phyloP scores from a whole-genome alignment of 2,888 invertebrate species.

The Saturnia japonica region DNA sequence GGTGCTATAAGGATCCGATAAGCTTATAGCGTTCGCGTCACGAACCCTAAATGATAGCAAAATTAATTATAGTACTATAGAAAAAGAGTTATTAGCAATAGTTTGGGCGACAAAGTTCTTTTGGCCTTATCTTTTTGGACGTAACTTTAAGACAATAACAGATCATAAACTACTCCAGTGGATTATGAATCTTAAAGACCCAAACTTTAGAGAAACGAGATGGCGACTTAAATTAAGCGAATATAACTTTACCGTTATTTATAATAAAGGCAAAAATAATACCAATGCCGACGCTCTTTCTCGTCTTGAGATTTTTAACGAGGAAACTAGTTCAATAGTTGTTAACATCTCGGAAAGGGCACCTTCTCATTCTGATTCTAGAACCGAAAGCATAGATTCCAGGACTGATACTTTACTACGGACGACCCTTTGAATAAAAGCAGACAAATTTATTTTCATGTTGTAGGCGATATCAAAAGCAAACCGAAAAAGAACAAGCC shows the following conservation, averaged over 20 bases:
- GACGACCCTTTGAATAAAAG: conserved; percentile 26
- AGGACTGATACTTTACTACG: conserved; percentile 29
- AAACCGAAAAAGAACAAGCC: conserved; percentile 30
- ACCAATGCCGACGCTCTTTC: no score
- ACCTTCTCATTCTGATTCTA: no score
- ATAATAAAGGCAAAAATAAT: no score
- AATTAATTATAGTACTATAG: not conserved
- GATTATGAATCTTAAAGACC: no score
- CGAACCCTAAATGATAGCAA: not conserved
- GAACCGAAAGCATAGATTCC: no score
- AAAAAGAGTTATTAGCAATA: not conserved
- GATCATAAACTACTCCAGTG: conserved; percentile 26
- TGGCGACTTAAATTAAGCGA: no score
- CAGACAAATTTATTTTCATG: conserved; percentile 28
- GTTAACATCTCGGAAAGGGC: conserved; percentile 1
- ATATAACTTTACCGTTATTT: no score
- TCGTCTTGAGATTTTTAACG: conserved; percentile 28
- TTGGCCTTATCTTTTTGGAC: not conserved
- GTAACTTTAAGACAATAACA: no score
- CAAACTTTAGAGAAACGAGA: no score
- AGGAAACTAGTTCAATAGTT: conserved; percentile 20
- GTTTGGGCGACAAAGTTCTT: conserved; percentile 8
- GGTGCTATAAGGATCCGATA: conserved; percentile 17
- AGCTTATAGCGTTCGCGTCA: not conserved
- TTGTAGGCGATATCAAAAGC: no score